Evolutionary conservation across 2,113 vertebrate species (phyloP).

Genomic region (Danionella cerebrum): DNA sequence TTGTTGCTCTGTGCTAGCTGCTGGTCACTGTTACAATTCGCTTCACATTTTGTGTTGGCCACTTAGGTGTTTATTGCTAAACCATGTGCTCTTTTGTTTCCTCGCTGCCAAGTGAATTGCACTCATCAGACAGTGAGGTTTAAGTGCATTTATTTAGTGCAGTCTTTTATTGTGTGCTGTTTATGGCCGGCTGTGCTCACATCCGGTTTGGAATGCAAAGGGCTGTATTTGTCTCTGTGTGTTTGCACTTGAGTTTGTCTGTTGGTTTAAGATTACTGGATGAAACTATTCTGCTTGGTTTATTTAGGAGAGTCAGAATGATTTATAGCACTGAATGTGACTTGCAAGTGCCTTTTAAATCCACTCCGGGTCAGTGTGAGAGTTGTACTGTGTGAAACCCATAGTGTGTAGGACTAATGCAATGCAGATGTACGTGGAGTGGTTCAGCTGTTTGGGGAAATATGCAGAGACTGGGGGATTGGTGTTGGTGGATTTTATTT

Average conservation of each 20-base stretch:
- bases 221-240: constrained; percentile 24
- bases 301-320: background rate
- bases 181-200: constrained; percentile 30
- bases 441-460: background rate
- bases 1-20: too few relatives aligned
- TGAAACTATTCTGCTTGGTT: background rate
- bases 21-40: too few relatives aligned
- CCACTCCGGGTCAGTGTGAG: background rate
- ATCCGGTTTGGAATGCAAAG: constrained; percentile 32
- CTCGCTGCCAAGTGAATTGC: background rate
- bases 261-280: background rate
- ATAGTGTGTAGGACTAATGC: background rate
- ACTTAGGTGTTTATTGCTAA: background rate
- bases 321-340: background rate
- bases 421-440: background rate
- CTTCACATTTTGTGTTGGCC: background rate
- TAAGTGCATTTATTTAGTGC: constrained; percentile 27
- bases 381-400: background rate
- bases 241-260: constrained; percentile 42
- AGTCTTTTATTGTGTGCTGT: constrained; percentile 31
- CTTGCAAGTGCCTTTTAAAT: background rate
- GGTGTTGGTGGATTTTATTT: constrained; percentile 13
- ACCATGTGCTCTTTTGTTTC: background rate
- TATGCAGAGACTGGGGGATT: background rate
- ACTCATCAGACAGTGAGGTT: constrained; percentile 5